Evolutionary conservation across 2,888 invertebrate species (phyloP), one percentile per base, ranked within the genome.

Genomic region (Zeuzera pyrina): DNA sequence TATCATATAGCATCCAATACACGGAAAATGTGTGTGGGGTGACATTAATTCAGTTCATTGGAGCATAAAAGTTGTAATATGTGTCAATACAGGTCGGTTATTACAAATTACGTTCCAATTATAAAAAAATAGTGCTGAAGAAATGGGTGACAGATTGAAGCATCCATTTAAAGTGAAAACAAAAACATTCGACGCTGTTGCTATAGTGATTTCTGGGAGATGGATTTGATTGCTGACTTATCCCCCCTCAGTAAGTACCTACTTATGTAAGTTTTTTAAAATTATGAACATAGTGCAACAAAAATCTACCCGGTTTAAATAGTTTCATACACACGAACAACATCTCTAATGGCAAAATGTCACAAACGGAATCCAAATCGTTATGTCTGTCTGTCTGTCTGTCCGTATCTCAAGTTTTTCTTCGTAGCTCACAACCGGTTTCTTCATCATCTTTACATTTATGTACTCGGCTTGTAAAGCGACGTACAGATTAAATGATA

Each of bases 141-240:
- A 73, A 67, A 83, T 83, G 81, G 81, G 72, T 73, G 78, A 77
- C 68, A 73, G 64, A 43, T 61, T 74, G 33, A 76, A 72, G 56
- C 70, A 72, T 55, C 78, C 74, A 63, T 72, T 65, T 38, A 78
- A 68, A 73, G 72, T 73, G 66, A 79, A 76, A 76, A 61, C 47
- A 47, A 69, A 61, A 62, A 67, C 72, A 52, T 54, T 62, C 39
- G 19, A 40, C 29, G 28, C 30, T 21, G 12, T 29, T 32, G 33
- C 34, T 34, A 42, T 38, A 51, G 59, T 56, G 58, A 44, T 53
- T 45, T 39, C 45, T 38, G 46, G 48, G 72, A 60, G 53, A 81
- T 83, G 81, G 81, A 83, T 74, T 51, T 70, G 47, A 72, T 78
- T 28, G 61, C 66, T 21, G 79, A 78, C 52, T 52, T 81, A 31